A percentile compares a stretch with the other conserved stretches of the same genome.
phyloP scores from a whole-genome alignment of 2,113 vertebrate species.

The Genyomyrus donnyi region DNA sequence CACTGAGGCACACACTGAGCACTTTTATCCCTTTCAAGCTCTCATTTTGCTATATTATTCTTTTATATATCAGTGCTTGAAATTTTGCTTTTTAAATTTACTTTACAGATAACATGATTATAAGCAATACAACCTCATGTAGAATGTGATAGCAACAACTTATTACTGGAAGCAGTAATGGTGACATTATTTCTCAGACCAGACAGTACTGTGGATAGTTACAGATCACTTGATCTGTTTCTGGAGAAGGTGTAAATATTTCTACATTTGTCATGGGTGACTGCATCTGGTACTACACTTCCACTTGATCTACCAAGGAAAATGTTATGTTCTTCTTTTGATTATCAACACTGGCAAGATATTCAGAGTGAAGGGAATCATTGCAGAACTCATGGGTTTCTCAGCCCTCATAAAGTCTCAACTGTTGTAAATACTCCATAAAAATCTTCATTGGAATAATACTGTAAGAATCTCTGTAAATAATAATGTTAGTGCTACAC shows the following conservation, averaged over 20 bases:
- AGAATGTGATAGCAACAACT: not conserved
- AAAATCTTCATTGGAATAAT: not conserved
- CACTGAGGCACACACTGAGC: not conserved
- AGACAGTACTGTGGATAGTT: not conserved
- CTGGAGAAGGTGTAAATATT: not conserved
- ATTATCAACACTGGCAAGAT: not conserved
- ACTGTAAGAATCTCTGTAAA: not conserved
- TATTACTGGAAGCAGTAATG: not conserved
- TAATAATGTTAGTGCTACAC: not conserved
- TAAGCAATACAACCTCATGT: not conserved
- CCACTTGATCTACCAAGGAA: not conserved
- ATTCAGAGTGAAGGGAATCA: not conserved
- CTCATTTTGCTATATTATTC: not conserved
- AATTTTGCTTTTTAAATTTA: not conserved
- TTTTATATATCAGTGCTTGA: not conserved
- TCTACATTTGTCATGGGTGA: not conserved
- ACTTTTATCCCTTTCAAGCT: not conserved
- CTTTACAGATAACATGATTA: not conserved
- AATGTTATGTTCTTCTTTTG: not conserved
- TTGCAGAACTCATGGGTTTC: not conserved
- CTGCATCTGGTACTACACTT: not conserved
- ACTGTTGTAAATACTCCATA: not conserved
- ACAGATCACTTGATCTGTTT: not conserved
- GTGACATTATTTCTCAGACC: not conserved
- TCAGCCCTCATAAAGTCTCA: not conserved